phyloP scores from a whole-genome alignment of 2,888 invertebrate genomes.

The Norana najaformis region DNA sequence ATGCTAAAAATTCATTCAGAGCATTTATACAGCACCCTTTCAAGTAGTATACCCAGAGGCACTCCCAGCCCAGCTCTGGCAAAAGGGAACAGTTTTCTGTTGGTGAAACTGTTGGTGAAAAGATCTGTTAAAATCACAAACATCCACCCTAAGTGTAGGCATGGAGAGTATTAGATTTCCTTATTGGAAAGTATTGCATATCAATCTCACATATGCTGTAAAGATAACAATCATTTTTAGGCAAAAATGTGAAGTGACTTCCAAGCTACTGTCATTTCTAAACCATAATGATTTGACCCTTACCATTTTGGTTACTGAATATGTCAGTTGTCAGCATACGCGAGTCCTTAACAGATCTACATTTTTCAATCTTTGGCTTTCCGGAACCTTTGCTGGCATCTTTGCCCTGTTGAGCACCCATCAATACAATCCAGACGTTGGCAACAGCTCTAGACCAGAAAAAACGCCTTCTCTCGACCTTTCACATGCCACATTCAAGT shows the following conservation, averaged over 20 bases:
- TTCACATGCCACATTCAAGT: background rate
- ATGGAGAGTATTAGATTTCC: background rate
- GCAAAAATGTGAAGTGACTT: background rate
- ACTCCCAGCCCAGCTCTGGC: too few relatives aligned
- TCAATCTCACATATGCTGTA: background rate
- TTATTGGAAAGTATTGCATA: background rate
- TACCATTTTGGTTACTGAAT: background rate
- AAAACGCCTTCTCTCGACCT: background rate
- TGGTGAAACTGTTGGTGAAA: too few relatives aligned
- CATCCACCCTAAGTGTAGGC: background rate
- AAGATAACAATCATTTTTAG: background rate
- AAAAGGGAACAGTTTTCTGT: too few relatives aligned
- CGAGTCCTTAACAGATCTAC: background rate
- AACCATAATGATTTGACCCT: background rate
- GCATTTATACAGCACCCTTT: too few relatives aligned
- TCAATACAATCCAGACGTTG: constrained; percentile 22
- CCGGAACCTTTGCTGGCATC: constrained; percentile 28
- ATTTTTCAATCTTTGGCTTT: constrained; percentile 27
- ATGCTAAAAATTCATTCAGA: too few relatives aligned
- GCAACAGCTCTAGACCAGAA: constrained; percentile 16
- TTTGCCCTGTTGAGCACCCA: constrained; percentile 35
- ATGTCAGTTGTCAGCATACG: constrained; percentile 20
- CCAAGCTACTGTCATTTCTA: too few relatives aligned
- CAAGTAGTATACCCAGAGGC: too few relatives aligned
- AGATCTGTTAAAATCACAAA: background rate